Conservation (phyloP, 2,797 vertebrate genomes). For the Tokudaia tokunoshimensis region DNA sequence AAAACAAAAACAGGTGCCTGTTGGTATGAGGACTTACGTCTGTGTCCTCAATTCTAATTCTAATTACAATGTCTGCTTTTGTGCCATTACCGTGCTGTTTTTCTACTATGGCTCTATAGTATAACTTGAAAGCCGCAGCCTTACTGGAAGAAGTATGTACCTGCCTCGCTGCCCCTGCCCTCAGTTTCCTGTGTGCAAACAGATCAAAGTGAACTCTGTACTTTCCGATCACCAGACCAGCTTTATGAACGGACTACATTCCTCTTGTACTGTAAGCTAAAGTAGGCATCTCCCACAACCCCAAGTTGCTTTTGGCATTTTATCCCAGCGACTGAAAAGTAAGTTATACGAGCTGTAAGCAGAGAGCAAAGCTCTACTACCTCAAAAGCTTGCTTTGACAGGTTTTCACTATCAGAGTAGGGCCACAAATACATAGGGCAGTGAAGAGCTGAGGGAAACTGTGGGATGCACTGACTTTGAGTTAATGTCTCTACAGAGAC, state of each 20-base stretch:
- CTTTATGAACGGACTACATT: too few relatives aligned
- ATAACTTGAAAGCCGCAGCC: not conserved
- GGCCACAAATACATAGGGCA: not conserved
- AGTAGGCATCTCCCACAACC: not conserved
- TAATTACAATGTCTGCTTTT: not conserved
- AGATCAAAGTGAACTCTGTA: not conserved
- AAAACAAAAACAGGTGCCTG: not conserved
- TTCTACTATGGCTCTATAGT: not conserved
- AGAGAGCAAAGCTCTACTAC: not conserved
- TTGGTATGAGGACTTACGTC: not conserved
- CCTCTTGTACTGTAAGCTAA: not conserved
- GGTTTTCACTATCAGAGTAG: not conserved
- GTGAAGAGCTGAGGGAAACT: not conserved
- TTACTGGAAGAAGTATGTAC: not conserved
- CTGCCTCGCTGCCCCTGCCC: too few relatives aligned
- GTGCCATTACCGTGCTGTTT: too few relatives aligned
- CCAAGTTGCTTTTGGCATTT: not conserved
- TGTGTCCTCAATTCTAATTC: not conserved
- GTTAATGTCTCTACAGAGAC: not conserved
- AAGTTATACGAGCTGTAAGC: not conserved
- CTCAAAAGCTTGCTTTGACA: not conserved
- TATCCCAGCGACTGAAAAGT: not conserved
- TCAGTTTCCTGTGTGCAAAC: not conserved
- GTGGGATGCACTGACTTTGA: not conserved
- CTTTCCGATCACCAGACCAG: too few relatives aligned